These are phyloP conservation scores for Nomada fucata DNA, from an alignment of 2,888 invertebrate species.

Conservation along the genomic window DNA sequence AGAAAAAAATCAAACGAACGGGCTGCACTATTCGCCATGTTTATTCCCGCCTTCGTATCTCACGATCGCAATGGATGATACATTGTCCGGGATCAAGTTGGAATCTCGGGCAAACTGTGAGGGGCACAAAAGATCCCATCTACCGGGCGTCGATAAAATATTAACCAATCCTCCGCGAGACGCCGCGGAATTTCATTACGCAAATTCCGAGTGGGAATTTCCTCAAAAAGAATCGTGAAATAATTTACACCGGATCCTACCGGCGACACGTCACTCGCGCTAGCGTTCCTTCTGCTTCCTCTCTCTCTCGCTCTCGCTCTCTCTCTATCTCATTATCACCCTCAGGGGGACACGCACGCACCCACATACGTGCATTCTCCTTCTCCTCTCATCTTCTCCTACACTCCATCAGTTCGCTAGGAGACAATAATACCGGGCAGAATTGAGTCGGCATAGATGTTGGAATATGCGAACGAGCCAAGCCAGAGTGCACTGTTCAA, in stretches of 20 bases:
- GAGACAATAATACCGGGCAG: constrained; percentile 71
- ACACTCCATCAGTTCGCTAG: constrained; percentile 47
- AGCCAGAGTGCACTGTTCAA: constrained; percentile 76
- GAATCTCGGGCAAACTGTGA: constrained; percentile 29
- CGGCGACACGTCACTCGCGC: constrained; percentile 54
- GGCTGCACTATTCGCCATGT: not conserved
- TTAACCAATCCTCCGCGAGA: constrained; percentile 39
- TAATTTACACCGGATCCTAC: constrained; percentile 65
- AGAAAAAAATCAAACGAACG: too few species aligned
- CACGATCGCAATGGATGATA: constrained; percentile 19
- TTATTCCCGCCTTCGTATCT: constrained; percentile 5
- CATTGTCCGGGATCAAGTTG: constrained; percentile 36
- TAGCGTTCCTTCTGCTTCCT: constrained; percentile 8
- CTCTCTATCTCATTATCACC: not conserved
- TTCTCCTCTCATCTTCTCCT: not conserved
- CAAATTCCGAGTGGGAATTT: constrained; percentile 60
- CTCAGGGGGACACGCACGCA: not conserved
- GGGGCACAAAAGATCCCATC: constrained; percentile 30
- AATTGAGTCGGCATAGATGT: constrained; percentile 68
- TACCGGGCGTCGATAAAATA: constrained; percentile 53
- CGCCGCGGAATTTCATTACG: constrained; percentile 66
- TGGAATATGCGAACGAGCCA: constrained; percentile 70
- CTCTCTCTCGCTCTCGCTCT: not conserved
- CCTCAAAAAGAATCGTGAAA: constrained; percentile 63
- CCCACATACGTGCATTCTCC: too few species aligned